These are phyloP conservation scores for Monochamus alternatus DNA, from an alignment of 2,888 invertebrate species.

Conservation along the genomic window DNA sequence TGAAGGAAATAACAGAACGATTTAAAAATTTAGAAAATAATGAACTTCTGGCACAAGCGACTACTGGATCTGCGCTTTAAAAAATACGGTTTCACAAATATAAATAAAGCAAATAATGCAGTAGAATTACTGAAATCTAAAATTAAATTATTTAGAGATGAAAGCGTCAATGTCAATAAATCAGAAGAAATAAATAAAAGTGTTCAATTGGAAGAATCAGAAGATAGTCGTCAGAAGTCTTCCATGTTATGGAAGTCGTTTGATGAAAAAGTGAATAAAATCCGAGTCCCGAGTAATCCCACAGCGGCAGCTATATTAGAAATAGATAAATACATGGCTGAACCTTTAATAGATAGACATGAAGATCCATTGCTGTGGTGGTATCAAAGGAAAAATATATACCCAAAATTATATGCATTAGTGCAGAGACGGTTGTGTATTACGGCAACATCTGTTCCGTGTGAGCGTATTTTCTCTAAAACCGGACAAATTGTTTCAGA, in stretches of 20 bases:
- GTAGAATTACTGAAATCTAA: not conserved
- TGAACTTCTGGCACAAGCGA: not conserved
- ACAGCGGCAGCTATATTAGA: constrained; percentile 7
- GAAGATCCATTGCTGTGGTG: constrained; percentile 10
- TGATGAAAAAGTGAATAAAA: constrained; percentile 3
- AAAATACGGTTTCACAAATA: constrained; percentile 7
- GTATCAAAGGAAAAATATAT: not conserved
- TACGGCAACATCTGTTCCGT: constrained; percentile 9
- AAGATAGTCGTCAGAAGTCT: constrained; percentile 10
- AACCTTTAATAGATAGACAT: constrained; percentile 5
- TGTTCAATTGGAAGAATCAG: not conserved
- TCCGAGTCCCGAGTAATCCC: not conserved
- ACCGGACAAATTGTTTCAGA: not conserved
- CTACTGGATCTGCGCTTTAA: constrained; percentile 9
- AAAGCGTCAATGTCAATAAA: not conserved
- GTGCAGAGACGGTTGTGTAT: not conserved
- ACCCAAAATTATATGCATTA: constrained; percentile 4
- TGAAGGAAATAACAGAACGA: constrained; percentile 1
- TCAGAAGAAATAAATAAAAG: not conserved
- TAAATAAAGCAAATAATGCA: not conserved
- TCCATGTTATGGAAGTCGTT: constrained; percentile 3
- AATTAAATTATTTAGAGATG: constrained; percentile 7
- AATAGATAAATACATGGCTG: constrained; percentile 2
- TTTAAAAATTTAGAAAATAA: constrained; percentile 11
- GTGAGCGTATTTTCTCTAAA: constrained; percentile 9